phyloP scores from a whole-genome alignment of 2,113 vertebrate genomes.

The Cettia cetti region DNA sequence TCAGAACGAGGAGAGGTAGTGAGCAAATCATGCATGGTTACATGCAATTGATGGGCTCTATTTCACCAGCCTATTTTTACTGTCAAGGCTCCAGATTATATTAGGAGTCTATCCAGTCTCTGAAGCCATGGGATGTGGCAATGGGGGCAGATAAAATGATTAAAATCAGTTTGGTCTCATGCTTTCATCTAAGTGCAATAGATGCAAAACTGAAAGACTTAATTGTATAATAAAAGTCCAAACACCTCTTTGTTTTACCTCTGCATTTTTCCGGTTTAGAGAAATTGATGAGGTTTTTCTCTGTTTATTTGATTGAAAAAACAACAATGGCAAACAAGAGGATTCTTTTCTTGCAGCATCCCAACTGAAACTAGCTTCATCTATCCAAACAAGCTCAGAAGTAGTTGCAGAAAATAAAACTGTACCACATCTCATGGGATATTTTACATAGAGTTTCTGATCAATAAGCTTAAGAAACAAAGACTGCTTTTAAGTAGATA shows the following conservation, averaged over 20 bases:
- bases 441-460: not conserved
- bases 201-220: not conserved
- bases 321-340: not conserved
- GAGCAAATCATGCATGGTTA: not conserved
- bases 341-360: not conserved
- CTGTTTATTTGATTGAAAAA: not conserved
- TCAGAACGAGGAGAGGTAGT: not conserved
- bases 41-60: not conserved
- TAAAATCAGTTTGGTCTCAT: not conserved
- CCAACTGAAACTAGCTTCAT: not conserved
- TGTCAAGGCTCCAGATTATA: not conserved
- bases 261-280: not conserved
- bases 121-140: not conserved
- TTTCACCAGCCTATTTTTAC: slow-evolving; percentile 5
- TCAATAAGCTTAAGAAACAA: not conserved
- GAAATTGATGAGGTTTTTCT: not conserved
- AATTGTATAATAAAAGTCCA: not conserved
- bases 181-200: not conserved
- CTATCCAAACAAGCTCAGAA: not conserved
- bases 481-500: not conserved
- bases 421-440: not conserved
- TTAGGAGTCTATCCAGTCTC: not conserved
- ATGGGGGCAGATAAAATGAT: not conserved
- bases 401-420: not conserved
- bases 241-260: not conserved